phyloP scores from a whole-genome alignment of 2,797 vertebrate genomes.

The Spatula clypeata region DNA sequence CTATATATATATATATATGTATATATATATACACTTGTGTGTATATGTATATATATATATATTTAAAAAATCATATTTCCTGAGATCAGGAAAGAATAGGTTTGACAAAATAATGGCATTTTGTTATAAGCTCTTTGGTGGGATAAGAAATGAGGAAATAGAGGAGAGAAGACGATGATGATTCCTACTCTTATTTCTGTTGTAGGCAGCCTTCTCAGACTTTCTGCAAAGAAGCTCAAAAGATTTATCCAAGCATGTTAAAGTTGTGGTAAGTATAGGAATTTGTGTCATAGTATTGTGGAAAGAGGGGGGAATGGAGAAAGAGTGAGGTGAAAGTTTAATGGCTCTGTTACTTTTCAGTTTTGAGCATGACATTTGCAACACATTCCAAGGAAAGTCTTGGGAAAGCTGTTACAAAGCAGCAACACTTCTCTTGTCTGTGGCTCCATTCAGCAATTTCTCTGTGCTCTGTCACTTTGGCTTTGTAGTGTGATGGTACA shows the following conservation, averaged over 20 bases:
- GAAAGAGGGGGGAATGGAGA: not conserved
- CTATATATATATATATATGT: too few relatives aligned
- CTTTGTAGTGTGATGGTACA: slow-evolving; percentile 95
- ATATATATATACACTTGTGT: too few relatives aligned
- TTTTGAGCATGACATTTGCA: slow-evolving; percentile 76
- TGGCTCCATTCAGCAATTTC: slow-evolving; percentile 68
- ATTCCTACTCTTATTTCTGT: not conserved
- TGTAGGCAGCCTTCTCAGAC: slow-evolving; percentile 97
- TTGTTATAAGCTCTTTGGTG: not conserved
- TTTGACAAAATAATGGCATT: not conserved
- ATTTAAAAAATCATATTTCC: rapidly evolving
- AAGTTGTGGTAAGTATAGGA: slow-evolving; percentile 94
- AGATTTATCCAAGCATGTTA: slow-evolving; percentile 98
- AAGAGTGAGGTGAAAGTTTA: slow-evolving; percentile 59
- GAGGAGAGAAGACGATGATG: not conserved
- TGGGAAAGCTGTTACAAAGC: slow-evolving; percentile 77
- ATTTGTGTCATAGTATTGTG: not conserved
- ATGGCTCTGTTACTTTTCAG: slow-evolving; percentile 77
- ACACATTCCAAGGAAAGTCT: slow-evolving; percentile 73
- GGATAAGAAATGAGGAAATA: not conserved
- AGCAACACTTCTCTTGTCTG: slow-evolving; percentile 73
- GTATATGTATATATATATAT: too few relatives aligned
- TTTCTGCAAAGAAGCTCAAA: slow-evolving; percentile 98
- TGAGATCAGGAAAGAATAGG: not conserved
- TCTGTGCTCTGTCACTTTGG: slow-evolving; percentile 75